Evolutionary conservation across 2,113 vertebrate species (phyloP).

Genomic region (Microcebus griseorufus): DNA sequence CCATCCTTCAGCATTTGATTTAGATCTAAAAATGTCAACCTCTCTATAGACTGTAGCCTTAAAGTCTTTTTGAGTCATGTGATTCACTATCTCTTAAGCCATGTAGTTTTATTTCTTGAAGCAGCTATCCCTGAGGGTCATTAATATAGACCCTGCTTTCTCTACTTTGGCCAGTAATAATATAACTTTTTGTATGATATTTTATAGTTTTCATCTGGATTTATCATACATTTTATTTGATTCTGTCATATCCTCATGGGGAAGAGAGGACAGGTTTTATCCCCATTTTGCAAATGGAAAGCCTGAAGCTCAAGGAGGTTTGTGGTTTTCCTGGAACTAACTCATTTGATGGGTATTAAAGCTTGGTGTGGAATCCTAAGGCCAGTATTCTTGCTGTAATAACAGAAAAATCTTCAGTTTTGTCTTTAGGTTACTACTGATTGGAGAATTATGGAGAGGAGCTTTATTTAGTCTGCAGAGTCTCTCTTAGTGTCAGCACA

Average conservation of each 20-base stretch:
- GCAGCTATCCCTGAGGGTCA: background rate
- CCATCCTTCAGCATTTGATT: constrained; percentile 36
- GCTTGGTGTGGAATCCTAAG: background rate
- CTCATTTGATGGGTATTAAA: background rate
- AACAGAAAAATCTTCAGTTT: background rate
- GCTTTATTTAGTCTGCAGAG: background rate
- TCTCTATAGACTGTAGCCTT: background rate
- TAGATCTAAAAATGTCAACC: background rate
- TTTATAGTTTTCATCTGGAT: background rate
- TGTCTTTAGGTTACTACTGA: constrained; percentile 6
- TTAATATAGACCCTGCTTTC: background rate
- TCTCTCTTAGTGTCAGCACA: background rate
- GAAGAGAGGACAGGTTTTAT: background rate
- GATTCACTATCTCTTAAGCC: background rate
- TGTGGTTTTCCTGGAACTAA: background rate
- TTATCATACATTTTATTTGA: background rate
- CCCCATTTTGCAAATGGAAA: background rate
- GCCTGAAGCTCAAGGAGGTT: background rate
- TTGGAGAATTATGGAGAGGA: background rate
- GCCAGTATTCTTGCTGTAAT: background rate
- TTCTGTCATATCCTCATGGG: background rate
- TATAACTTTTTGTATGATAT: background rate
- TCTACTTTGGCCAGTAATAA: constrained; percentile 4
- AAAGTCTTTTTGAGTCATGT: background rate
- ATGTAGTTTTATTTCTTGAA: constrained; percentile 1